Percentiles rank a stretch among this genome's conserved stretches.
phyloP scores from a whole-genome alignment of 2,113 vertebrate genomes.

The Nerophis lumbriciformis region DNA sequence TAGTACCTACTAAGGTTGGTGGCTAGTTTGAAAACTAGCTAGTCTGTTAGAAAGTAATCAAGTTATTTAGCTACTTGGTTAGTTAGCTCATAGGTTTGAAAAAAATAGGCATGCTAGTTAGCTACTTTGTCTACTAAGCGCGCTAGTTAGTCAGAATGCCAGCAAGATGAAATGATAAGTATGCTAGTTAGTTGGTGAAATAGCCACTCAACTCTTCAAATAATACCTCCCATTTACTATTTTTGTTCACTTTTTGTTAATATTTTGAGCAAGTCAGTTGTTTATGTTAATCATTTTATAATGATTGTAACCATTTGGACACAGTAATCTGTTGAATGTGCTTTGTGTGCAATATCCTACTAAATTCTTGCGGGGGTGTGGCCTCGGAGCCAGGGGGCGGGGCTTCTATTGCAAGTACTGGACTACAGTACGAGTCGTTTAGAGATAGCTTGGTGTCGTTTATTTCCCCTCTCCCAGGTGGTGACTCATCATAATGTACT shows the following conservation, averaged over 20 bases:
- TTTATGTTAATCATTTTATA: too few relatives aligned
- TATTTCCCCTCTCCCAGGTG: conserved; percentile 64
- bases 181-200: background rate
- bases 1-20: background rate
- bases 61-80: background rate
- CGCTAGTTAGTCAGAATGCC: background rate
- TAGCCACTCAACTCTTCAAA: background rate
- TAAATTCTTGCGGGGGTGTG: background rate
- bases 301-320: too few relatives aligned
- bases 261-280: too few relatives aligned
- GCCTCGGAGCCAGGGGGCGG: conserved; percentile 33
- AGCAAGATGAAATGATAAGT: background rate
- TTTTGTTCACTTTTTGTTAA: background rate
- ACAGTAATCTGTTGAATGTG: too few relatives aligned
- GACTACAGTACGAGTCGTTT: conserved; percentile 76
- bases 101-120: background rate
- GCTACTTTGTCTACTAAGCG: background rate
- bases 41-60: background rate
- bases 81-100: background rate
- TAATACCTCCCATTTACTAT: background rate
- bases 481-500: conserved; percentile 79
- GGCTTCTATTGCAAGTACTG: conserved; percentile 73
- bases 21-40: background rate
- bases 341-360: background rate
- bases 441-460: conserved; percentile 72